These are phyloP conservation scores for Somateria mollissima DNA, from an alignment of 2,797 vertebrate species.

Conservation along the genomic window DNA sequence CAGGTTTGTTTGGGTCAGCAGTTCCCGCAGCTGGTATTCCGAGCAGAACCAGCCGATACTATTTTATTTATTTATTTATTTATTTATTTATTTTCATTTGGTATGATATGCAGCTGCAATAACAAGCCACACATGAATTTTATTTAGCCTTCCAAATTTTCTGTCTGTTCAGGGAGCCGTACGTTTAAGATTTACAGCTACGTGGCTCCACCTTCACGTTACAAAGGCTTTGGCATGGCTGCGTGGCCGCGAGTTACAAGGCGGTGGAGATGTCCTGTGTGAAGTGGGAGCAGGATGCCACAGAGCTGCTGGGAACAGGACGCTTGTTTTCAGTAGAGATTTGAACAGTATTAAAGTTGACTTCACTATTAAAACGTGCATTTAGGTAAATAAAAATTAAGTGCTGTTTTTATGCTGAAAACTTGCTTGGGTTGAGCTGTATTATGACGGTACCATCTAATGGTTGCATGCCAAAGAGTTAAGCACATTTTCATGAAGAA, in stretches of 20 bases:
- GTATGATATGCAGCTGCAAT: constrained; percentile 51
- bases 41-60: constrained; percentile 24
- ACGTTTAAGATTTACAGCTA: constrained; percentile 51
- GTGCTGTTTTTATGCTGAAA: background rate
- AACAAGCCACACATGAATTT: constrained; percentile 62
- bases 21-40: constrained; percentile 43
- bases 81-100: constrained; percentile 47
- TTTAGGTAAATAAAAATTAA: background rate
- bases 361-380: background rate
- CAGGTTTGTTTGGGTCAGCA: constrained; percentile 38
- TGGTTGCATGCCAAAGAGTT: background rate
- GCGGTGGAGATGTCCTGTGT: background rate
- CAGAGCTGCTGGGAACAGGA: background rate
- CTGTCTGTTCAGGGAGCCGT: constrained; percentile 41
- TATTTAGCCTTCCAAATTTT: constrained; percentile 52
- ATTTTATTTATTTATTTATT: constrained; percentile 33
- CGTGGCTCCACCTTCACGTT: constrained; percentile 44
- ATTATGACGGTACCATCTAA: background rate
- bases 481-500: background rate
- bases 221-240: background rate
- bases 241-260: background rate
- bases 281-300: constrained; percentile 10
- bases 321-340: background rate
- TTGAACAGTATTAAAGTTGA: background rate
- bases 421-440: background rate